These are phyloP conservation scores for Ciconia boyciana DNA, from an alignment of 2,113 vertebrate species.

Conservation along the genomic window DNA sequence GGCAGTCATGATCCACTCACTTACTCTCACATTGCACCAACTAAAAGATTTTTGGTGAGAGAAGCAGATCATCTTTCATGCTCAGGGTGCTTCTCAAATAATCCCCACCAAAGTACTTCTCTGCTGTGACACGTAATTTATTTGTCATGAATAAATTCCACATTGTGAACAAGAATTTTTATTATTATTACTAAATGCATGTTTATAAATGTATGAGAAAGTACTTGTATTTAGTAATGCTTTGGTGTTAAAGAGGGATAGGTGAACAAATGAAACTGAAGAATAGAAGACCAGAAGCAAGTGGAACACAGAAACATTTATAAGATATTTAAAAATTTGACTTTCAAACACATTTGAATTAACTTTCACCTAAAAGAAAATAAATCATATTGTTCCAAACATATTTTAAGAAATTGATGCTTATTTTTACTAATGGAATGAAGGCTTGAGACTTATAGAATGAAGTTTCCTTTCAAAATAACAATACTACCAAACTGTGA, in stretches of 20 bases:
- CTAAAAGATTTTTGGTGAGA: background rate
- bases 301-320: background rate
- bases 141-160: background rate
- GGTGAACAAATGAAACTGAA: background rate
- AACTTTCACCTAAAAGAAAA: background rate
- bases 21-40: background rate
- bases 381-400: background rate
- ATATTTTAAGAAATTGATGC: background rate
- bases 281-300: background rate
- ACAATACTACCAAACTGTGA: background rate
- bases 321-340: background rate
- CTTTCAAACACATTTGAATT: background rate
- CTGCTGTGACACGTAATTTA: background rate
- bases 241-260: background rate
- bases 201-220: background rate
- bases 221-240: background rate
- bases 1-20: background rate
- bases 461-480: background rate
- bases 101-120: background rate
- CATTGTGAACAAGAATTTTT: background rate
- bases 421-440: background rate
- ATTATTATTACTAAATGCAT: background rate
- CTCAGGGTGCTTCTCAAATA: background rate
- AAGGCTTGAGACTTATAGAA: background rate
- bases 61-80: background rate